Conservation (phyloP, 1,140 invertebrate species). For the Brachionus asplanchnoidis region DNA sequence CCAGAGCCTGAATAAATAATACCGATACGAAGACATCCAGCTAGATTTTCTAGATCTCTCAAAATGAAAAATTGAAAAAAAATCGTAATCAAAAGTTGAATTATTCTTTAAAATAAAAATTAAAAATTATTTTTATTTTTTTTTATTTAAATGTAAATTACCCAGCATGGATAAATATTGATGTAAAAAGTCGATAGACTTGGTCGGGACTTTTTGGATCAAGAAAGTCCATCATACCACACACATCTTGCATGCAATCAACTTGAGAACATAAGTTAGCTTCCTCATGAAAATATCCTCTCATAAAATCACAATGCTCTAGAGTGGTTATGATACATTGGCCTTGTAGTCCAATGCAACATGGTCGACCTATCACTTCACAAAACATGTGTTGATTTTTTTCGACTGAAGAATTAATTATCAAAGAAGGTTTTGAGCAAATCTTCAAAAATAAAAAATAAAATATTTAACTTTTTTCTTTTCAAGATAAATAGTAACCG, state of each 20-base stretch:
- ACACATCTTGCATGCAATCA: slow-evolving; percentile 90
- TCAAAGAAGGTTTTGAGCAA: slow-evolving; percentile 45
- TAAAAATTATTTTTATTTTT: not conserved
- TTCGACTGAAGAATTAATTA: slow-evolving; percentile 67
- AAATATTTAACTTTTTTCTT: slow-evolving; percentile 42
- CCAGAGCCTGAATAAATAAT: slow-evolving; percentile 91
- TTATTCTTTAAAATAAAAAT: slow-evolving; percentile 62
- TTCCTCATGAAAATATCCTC: slow-evolving; percentile 94
- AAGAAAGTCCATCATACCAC: slow-evolving; percentile 91
- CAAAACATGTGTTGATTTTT: slow-evolving; percentile 90
- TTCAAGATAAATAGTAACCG: slow-evolving; percentile 57
- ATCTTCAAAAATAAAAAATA: not conserved
- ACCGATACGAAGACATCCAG: slow-evolving; percentile 81
- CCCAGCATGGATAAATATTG: slow-evolving; percentile 95
- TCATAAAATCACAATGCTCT: slow-evolving; percentile 95
- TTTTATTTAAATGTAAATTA: slow-evolving; percentile 47
- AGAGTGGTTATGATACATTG: slow-evolving; percentile 93
- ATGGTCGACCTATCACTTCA: slow-evolving; percentile 91
- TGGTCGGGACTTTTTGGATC: slow-evolving; percentile 71
- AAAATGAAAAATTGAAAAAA: slow-evolving; percentile 87
- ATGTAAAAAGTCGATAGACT: slow-evolving; percentile 91
- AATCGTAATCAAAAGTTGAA: slow-evolving; percentile 82
- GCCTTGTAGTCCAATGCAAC: slow-evolving; percentile 88
- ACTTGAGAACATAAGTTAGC: slow-evolving; percentile 96
- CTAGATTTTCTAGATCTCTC: slow-evolving; percentile 86